phyloP scores from a whole-genome alignment of 2,113 vertebrate species.

The Callipepla californica region DNA sequence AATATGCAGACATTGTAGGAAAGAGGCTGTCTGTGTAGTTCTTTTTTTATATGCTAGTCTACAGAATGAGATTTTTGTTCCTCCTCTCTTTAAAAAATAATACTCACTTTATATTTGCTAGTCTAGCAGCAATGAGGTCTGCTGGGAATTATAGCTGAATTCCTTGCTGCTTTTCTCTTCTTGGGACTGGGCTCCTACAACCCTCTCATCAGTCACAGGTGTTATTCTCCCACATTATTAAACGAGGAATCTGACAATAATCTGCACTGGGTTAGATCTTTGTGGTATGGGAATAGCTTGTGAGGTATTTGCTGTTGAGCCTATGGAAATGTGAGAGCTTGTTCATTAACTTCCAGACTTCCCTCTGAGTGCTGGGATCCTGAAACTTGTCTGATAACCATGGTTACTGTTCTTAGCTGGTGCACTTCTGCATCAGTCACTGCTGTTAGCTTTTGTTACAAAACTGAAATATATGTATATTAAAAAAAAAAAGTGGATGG shows the following conservation, averaged over 20 bases:
- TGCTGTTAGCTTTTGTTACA: neutral
- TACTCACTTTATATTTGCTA: neutral
- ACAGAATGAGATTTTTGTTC: neutral
- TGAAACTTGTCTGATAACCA: neutral
- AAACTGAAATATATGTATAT: neutral
- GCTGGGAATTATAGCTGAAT: neutral
- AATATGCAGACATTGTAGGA: rapidly evolving
- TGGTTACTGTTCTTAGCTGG: neutral
- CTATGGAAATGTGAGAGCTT: neutral
- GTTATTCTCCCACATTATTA: neutral
- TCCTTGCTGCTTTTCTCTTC: neutral
- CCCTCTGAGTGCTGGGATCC: neutral
- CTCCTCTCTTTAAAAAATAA: neutral
- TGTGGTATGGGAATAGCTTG: neutral
- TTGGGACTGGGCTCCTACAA: neutral
- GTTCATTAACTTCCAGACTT: constrained; percentile 6
- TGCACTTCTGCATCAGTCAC: neutral
- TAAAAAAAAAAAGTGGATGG: neutral
- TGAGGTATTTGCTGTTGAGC: neutral
- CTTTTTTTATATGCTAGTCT: neutral
- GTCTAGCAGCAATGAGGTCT: neutral
- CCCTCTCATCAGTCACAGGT: neutral
- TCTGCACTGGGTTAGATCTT: neutral
- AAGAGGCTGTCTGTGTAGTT: neutral
- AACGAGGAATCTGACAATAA: neutral